Percentiles rank a stretch among this genome's conserved stretches.
phyloP scores from a whole-genome alignment of 2,797 vertebrate genomes.

The Eulemur coronatus region DNA sequence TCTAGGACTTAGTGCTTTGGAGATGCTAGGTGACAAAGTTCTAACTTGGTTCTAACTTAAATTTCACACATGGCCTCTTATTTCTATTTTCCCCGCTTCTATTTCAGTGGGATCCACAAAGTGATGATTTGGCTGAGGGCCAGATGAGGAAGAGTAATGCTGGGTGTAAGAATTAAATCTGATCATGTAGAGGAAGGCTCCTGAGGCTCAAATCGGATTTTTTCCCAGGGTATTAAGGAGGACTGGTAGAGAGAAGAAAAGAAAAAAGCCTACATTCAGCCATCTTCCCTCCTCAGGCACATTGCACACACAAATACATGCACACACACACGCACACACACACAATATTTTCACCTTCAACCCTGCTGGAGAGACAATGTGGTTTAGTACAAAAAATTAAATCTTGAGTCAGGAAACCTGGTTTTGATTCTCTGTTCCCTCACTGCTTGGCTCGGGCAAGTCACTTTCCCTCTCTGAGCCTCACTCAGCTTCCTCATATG shows the following conservation, averaged over 20 bases:
- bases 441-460: background rate
- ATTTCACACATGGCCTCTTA: slow-evolving; percentile 1
- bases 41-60: background rate
- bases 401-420: slow-evolving; percentile 32
- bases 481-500: background rate
- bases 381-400: slow-evolving; percentile 11
- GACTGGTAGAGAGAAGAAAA: background rate
- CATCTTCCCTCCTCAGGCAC: background rate
- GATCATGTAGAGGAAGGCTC: background rate
- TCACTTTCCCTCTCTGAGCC: slow-evolving; percentile 33
- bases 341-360: background rate
- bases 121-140: slow-evolving; percentile 14
- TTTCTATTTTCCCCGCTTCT: slow-evolving; percentile 23
- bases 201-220: background rate
- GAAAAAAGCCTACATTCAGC: background rate
- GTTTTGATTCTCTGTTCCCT: slow-evolving; percentile 20
- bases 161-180: slow-evolving; percentile 2
- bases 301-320: background rate
- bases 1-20: background rate
- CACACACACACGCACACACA: background rate
- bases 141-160: slow-evolving; percentile 4
- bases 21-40: background rate
- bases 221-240: background rate
- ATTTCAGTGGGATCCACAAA: background rate
- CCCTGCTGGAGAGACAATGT: background rate